A percentile compares a stretch with the other conserved stretches of the same genome.
These are phyloP conservation scores for Linurgus olivaceus DNA, from an alignment of 2,797 vertebrate species.

Conservation along the genomic window DNA sequence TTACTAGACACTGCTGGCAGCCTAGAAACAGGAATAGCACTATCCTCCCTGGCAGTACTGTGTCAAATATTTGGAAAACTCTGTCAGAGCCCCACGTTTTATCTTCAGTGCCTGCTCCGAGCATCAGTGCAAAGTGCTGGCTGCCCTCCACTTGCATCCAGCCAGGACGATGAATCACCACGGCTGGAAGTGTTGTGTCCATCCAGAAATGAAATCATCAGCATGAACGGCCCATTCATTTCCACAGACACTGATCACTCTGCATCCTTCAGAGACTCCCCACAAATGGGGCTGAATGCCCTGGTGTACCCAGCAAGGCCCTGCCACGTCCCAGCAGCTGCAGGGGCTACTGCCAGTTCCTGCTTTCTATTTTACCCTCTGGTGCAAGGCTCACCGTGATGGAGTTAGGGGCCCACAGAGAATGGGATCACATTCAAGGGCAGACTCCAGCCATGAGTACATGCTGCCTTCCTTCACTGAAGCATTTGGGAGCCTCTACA, in stretches of 20 bases:
- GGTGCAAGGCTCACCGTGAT: background rate
- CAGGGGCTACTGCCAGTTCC: background rate
- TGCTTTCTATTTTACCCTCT: background rate
- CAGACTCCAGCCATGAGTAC: background rate
- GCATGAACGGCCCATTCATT: conserved; percentile 51
- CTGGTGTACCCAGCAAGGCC: background rate
- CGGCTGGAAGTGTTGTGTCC: background rate
- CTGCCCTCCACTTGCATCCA: background rate
- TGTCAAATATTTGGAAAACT: conserved; percentile 51
- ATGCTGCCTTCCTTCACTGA: background rate
- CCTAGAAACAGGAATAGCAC: background rate
- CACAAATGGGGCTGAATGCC: background rate
- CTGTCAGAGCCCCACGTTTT: background rate
- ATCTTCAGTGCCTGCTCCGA: background rate
- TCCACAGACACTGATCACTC: background rate
- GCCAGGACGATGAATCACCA: conserved; percentile 6
- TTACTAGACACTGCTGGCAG: background rate
- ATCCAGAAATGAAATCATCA: conserved; percentile 37
- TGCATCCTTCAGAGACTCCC: background rate
- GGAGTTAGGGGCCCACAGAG: background rate
- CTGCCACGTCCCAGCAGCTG: background rate
- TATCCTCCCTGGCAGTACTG: background rate
- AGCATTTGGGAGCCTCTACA: background rate
- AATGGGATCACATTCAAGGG: background rate
- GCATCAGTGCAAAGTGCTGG: background rate